phyloP scores from a whole-genome alignment of 2,888 invertebrate species.

The Caenorhabditis sp. region DNA sequence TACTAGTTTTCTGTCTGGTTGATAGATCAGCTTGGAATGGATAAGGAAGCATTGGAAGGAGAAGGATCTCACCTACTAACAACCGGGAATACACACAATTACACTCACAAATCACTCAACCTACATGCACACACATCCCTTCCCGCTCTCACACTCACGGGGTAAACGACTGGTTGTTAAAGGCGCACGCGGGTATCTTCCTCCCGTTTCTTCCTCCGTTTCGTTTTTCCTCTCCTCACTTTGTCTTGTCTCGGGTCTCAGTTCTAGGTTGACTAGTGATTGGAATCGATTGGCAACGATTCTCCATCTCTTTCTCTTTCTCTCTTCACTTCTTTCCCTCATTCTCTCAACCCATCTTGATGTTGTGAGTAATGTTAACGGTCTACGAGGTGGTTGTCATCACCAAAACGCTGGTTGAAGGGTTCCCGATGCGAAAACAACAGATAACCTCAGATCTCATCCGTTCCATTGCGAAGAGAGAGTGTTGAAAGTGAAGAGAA shows the following conservation, averaged over 20 bases:
- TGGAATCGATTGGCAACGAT: constrained; percentile 59
- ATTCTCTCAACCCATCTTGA: constrained; percentile 31
- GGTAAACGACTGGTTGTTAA: constrained; percentile 62
- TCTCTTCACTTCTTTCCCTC: no score
- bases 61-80: constrained; percentile 16
- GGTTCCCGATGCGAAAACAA: constrained; percentile 47
- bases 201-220: constrained; percentile 40
- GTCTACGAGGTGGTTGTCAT: constrained; percentile 55
- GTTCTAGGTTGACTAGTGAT: constrained; percentile 52
- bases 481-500: background rate
- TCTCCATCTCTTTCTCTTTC: background rate
- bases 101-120: constrained; percentile 63
- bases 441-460: constrained; percentile 46
- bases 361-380: constrained; percentile 62
- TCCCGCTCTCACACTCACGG: constrained; percentile 54
- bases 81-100: constrained; percentile 47
- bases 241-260: constrained; percentile 43
- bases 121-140: constrained; percentile 47
- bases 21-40: constrained; percentile 11
- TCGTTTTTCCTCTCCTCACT: constrained; percentile 29
- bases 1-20: background rate
- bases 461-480: constrained; percentile 4
- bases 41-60: background rate
- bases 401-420: constrained; percentile 46
- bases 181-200: constrained; percentile 58